phyloP scores from a whole-genome alignment of 2,888 invertebrate genomes.

The Argynnis bischoffii region DNA sequence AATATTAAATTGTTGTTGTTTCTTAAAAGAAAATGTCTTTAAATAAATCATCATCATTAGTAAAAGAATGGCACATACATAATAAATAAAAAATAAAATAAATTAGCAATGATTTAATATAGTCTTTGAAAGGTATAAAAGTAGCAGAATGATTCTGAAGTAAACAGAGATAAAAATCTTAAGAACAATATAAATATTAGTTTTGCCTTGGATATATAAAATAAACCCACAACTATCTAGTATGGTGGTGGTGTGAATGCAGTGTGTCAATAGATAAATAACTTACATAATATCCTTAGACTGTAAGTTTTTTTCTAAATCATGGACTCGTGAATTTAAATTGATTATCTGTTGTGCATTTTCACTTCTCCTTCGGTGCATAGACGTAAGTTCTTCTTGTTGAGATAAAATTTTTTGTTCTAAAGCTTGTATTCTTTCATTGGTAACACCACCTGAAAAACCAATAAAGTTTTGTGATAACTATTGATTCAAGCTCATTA shows the following conservation, averaged over 20 bases:
- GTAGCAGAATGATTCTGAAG: no score
- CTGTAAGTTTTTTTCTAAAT: constrained; percentile 89
- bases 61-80: no score
- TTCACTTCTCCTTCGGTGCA: constrained; percentile 94
- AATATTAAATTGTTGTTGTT: no score
- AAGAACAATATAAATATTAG: no score
- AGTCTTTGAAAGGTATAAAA: no score
- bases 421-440: constrained; percentile 86
- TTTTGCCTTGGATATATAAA: not conserved
- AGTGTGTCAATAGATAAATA: not conserved
- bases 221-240: not conserved
- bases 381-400: constrained; percentile 95
- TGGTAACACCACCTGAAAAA: constrained; percentile 59
- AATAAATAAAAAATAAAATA: no score
- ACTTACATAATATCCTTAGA: constrained; percentile 87
- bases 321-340: constrained; percentile 91
- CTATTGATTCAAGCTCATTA: no score
- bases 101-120: no score
- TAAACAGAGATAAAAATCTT: no score
- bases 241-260: no score
- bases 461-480: constrained; percentile 5
- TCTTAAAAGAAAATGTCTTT: no score
- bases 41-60: no score
- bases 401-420: constrained; percentile 93
- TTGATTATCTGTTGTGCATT: constrained; percentile 97